Evolutionary conservation across 2,888 invertebrate genomes (phyloP), one percentile per base, ranked within the genome.

Genomic region (Heterodera filipjevi): DNA sequence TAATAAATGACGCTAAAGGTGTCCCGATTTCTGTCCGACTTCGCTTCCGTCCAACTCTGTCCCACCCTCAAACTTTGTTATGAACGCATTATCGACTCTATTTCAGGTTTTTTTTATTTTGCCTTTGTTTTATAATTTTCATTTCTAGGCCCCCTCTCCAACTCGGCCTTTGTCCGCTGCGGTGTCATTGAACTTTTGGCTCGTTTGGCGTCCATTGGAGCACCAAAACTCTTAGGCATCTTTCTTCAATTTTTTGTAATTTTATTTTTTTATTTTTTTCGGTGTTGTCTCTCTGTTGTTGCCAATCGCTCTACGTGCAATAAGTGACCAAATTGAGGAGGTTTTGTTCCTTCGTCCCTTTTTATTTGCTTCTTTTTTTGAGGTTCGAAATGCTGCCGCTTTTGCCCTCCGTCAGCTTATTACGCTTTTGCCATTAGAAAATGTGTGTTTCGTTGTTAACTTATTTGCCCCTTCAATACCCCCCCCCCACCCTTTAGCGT

Each of bases 341-440:
- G 78, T 75, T 22, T 27, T 71, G 30, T 33, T 33, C 3, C 6
- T 71, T 71, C 12, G 8, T 71, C 30, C 14, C 2, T 0, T 33
- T 71, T 71, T 3, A 30, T 46, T 71, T 16, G 2, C 14, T 44
- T 22, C 30, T 75, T 59, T 46, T 27, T 59, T 75, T 35, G 6
- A 64, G 75, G 66, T 88, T 39, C 81, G 88, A 6, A 85, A 85
- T 22, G 81, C 85, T 6, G 87, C 88, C 19, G 85, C 86, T 22
- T 80, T 82, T 71, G 84, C 87, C 22, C 89, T 88, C 78, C 66
- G 88, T 27, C 77, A 83, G 16, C 75, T 89, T 27, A 84, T 88
- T 30, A 84, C 86, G 12, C 80, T 89, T 5, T 79, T 88, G 10
- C 82, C 85, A 0, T 70, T 88, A 32, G 87, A 86, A 71, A 79